phyloP scores from a whole-genome alignment of 2,797 vertebrate genomes.

The Pyrocephalus nanus region DNA sequence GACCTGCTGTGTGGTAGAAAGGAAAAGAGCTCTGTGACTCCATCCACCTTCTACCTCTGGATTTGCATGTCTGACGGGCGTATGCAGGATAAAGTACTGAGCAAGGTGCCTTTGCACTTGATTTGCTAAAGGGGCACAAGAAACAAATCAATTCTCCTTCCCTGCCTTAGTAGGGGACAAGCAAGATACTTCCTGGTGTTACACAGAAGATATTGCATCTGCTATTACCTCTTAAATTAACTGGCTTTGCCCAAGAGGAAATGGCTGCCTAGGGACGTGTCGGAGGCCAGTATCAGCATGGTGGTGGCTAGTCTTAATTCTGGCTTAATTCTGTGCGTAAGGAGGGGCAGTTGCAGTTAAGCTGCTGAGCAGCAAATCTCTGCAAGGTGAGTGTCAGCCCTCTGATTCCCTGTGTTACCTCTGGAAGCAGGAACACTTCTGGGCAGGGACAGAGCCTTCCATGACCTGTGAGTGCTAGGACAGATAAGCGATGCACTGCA shows the following conservation, averaged over 20 bases:
- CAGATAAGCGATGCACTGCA: not conserved
- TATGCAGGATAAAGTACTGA: not conserved
- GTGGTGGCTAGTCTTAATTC: conserved; percentile 55
- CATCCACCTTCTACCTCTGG: not conserved
- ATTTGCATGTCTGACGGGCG: not conserved
- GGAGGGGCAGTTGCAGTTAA: conserved; percentile 28
- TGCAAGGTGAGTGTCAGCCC: conserved; percentile 42
- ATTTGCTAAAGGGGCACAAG: not conserved
- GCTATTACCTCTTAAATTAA: not conserved
- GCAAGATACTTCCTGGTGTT: not conserved
- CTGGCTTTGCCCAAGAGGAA: not conserved
- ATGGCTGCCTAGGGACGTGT: conserved; percentile 31
- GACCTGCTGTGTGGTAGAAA: rapidly evolving
- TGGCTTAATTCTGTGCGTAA: conserved; percentile 1
- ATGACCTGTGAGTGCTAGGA: not conserved
- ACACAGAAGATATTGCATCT: not conserved
- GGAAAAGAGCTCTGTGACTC: not conserved
- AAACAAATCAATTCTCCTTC: not conserved
- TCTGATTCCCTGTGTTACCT: not conserved
- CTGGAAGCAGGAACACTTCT: rapidly evolving
- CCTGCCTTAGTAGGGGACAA: not conserved
- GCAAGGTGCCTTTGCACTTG: not conserved
- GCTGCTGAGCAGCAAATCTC: conserved; percentile 43
- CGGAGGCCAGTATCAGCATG: not conserved
- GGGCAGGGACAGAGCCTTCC: not conserved